These are phyloP conservation scores for Dilophus febrilis DNA, from an alignment of 2,888 invertebrate genomes.

Conservation along the genomic window DNA sequence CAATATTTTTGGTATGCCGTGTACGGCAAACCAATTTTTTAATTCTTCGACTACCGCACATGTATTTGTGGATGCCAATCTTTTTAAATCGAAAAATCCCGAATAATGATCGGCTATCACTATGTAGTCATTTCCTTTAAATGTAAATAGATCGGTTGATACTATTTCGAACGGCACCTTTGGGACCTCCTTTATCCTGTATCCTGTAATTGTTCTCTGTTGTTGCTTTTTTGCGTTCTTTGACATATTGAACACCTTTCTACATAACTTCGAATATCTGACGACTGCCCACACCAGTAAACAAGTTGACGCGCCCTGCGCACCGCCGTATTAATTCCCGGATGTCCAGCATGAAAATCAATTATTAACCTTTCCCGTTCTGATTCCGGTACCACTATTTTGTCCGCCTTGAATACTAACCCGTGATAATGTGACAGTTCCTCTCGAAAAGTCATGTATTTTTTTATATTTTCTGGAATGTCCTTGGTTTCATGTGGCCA, in stretches of 20 bases:
- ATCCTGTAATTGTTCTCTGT: neutral
- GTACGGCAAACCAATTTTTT: slow-evolving; percentile 8
- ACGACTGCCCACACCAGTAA: neutral
- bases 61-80: slow-evolving; percentile 2
- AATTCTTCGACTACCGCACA: neutral
- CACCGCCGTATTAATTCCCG: neutral
- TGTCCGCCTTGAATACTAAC: slow-evolving; percentile 2
- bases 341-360: slow-evolving; percentile 1
- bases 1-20: slow-evolving; percentile 11
- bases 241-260: slow-evolving; percentile 1
- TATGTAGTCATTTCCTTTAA: slow-evolving; percentile 3
- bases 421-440: slow-evolving; percentile 1
- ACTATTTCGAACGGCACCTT: slow-evolving; percentile 3
- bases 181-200: neutral
- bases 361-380: no score
- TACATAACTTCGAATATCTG: slow-evolving; percentile 1
- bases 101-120: slow-evolving; percentile 6
- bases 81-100: slow-evolving; percentile 6
- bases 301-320: neutral
- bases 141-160: slow-evolving; percentile 3
- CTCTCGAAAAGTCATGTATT: neutral
- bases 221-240: neutral
- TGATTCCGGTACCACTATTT: no score
- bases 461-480: neutral
- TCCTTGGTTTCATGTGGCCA: neutral